Evolutionary conservation across 2,888 invertebrate species (phyloP), one percentile per base, ranked within the genome.

Genomic region (Tiliacea aurago): DNA sequence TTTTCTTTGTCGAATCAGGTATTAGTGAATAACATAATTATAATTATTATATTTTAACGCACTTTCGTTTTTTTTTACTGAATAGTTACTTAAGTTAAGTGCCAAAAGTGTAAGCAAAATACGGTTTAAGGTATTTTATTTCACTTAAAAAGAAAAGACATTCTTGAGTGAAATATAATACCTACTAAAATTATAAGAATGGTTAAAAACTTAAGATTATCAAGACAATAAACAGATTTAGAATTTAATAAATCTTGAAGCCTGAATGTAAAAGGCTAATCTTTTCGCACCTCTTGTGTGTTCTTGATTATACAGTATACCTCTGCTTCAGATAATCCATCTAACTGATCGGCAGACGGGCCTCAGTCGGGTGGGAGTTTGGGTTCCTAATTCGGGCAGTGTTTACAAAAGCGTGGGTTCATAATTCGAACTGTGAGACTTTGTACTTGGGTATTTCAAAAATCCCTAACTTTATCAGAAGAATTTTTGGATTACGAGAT

Each of bases 281-380:
- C 37, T 37, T 77, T 53, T 37, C 69, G 10, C 10, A 69, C 37
- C 37, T 77, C 53, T 51, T 9, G 18, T 47, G 18, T 20, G 33
- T 41, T 75, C 53, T 53, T 74, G 69, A 37, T 68, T 74, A 77
- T 68, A n/a, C n/a, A n/a, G 51, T 59, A 69, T n/a, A 77, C 37
- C 18, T 23, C 4, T 13, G 47, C 37, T 51, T 69, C 59, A 59
- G 37, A 45, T 69, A 75, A 70, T 75, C 53, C 47, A 55, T 77
- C n/a, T 47, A 33, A 77, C 53, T 53, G 59, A 41, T 49, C 43
- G 43, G 11, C 23, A 51, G 49, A 37, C 56, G 20, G 20, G 67
- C 11, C n/a, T n/a, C n/a, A n/a, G n/a, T n/a, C n/a, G n/a, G n/a
- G 76, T 68, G 41, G 41, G 70, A 59, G 59, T 11, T 47, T 2